Conservation (phyloP, 2,888 invertebrate species). For the Xiphydria camelus region DNA sequence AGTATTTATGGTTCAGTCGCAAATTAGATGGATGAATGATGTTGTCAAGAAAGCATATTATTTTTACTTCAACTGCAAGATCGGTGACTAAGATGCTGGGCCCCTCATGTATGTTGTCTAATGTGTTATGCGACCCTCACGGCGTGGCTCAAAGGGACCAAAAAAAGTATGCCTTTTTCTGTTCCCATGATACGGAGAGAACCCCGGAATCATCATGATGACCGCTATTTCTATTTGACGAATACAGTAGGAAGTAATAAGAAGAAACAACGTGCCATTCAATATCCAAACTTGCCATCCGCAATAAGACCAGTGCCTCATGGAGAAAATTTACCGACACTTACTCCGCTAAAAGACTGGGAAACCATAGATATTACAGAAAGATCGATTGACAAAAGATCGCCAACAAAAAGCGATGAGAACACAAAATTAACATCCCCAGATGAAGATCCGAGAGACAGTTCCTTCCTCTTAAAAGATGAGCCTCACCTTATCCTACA, state of each 20-base stretch:
- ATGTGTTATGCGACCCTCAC: slow-evolving; percentile 18
- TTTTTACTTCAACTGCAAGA: slow-evolving; percentile 23
- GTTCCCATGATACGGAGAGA: slow-evolving; percentile 22
- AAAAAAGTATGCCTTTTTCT: slow-evolving; percentile 19
- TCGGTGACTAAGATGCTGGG: slow-evolving; percentile 24
- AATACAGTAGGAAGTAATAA: no score
- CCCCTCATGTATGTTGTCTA: slow-evolving; percentile 22
- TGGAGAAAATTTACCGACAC: slow-evolving; percentile 18
- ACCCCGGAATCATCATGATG: slow-evolving; percentile 20
- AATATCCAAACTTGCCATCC: slow-evolving; percentile 17
- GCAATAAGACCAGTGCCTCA: slow-evolving; percentile 20
- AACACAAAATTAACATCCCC: no score
- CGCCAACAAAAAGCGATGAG: no score
- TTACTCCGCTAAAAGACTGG: slow-evolving; percentile 9
- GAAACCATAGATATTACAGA: no score
- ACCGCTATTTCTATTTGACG: slow-evolving; percentile 24
- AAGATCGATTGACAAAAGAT: no score
- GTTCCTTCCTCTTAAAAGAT: no score
- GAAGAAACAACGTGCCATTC: no score
- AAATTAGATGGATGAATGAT: slow-evolving; percentile 9
- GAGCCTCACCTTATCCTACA: no score
- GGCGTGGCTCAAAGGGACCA: slow-evolving; percentile 20
- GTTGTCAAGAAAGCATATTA: slow-evolving; percentile 27
- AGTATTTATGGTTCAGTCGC: no score
- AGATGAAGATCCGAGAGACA: no score